Conservation (phyloP, 2,888 invertebrate genomes). For the Hecatera dysodea region DNA sequence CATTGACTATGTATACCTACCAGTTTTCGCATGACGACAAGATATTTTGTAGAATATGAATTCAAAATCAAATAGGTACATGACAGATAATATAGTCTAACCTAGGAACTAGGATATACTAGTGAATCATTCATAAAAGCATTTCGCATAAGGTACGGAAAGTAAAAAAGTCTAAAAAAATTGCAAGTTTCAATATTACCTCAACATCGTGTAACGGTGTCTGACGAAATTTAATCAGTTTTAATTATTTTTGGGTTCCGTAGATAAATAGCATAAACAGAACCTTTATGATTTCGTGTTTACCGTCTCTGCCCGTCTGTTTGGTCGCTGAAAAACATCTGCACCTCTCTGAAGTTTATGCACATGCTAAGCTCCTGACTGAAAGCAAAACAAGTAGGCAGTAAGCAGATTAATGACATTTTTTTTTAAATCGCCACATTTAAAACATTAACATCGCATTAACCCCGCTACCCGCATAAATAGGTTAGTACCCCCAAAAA, state of each 20-base stretch:
- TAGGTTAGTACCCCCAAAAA: slow-evolving; percentile 68
- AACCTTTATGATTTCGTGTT: not conserved
- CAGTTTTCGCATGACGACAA: slow-evolving; percentile 31
- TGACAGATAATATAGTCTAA: slow-evolving; percentile 1
- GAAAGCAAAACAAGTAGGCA: slow-evolving; percentile 71
- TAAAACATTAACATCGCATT: slow-evolving; percentile 76
- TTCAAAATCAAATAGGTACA: not conserved
- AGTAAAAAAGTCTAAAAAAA: not conserved
- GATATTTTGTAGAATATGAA: slow-evolving; percentile 22
- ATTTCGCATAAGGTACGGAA: not conserved
- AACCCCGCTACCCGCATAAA: slow-evolving; percentile 75
- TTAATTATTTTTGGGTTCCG: not conserved
- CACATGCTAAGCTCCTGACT: slow-evolving; percentile 44
- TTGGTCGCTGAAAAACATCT: slow-evolving; percentile 25
- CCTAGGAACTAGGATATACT: not conserved
- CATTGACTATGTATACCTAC: slow-evolving; percentile 29
- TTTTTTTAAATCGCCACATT: slow-evolving; percentile 72
- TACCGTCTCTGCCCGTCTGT: not conserved
- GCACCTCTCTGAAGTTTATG: slow-evolving; percentile 24
- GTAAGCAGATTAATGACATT: slow-evolving; percentile 75
- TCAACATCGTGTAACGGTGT: too few species aligned
- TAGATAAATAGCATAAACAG: not conserved
- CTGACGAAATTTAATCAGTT: too few species aligned
- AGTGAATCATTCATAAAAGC: slow-evolving; percentile 24
- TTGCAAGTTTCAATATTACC: not conserved